phyloP scores from a whole-genome alignment of 1,140 invertebrate species.

The Bombyx mandarina region DNA sequence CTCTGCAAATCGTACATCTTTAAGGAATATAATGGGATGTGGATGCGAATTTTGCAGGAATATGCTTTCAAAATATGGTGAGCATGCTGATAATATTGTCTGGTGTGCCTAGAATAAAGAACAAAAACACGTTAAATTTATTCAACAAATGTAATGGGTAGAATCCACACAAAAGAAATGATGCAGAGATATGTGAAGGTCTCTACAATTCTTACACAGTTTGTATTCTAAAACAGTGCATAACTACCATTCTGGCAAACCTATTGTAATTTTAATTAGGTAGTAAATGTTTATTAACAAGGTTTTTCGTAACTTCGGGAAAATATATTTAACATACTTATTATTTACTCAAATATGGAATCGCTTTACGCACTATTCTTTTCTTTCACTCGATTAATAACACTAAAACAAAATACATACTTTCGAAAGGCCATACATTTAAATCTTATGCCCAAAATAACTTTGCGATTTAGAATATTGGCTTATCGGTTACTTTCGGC shows the following conservation, averaged over 20 bases:
- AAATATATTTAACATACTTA: too few species aligned
- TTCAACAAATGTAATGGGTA: constrained; percentile 1
- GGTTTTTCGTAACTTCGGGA: constrained; percentile 8
- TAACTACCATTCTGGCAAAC: constrained; percentile 35
- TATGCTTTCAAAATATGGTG: constrained; percentile 94
- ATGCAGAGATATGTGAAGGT: constrained; percentile 43
- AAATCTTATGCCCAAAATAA: too few species aligned
- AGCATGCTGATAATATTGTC: constrained; percentile 93
- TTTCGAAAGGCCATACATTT: too few species aligned
- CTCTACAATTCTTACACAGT: constrained; percentile 29
- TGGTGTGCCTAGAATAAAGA: constrained; percentile 82
- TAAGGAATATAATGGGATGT: constrained; percentile 92
- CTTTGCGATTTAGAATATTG: too few species aligned
- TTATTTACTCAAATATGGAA: too few species aligned
- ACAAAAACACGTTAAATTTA: constrained; percentile 4
- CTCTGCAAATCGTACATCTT: constrained; percentile 89
- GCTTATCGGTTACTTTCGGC: too few species aligned
- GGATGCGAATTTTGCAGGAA: constrained; percentile 92
- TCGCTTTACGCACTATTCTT: too few species aligned
- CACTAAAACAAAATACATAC: too few species aligned
- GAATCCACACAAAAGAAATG: constrained; percentile 7
- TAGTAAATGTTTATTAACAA: constrained; percentile 16
- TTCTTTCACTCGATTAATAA: too few species aligned
- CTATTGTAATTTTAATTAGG: constrained; percentile 54
- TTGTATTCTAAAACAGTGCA: constrained; percentile 27